These are phyloP conservation scores for Artibeus lituratus DNA, from an alignment of 2,797 vertebrate species.

Conservation along the genomic window DNA sequence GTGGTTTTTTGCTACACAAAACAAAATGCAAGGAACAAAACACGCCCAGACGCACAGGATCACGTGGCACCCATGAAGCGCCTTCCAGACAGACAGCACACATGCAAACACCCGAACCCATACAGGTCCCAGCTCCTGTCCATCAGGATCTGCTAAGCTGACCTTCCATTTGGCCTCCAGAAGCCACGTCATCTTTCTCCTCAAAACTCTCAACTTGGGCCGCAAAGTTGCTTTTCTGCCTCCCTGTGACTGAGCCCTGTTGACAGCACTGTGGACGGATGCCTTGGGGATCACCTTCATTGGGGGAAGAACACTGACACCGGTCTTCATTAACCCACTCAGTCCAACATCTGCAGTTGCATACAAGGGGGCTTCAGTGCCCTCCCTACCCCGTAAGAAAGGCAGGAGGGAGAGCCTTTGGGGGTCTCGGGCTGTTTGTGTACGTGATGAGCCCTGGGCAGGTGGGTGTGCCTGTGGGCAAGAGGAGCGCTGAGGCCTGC, in stretches of 20 bases:
- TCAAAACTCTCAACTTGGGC: not conserved
- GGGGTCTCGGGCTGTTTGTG: not conserved
- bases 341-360: not conserved
- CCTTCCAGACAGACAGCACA: not conserved
- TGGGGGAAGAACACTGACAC: not conserved
- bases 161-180: not conserved
- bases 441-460: not conserved
- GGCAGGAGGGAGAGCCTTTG: not conserved
- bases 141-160: not conserved
- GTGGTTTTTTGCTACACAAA: not conserved
- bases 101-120: not conserved
- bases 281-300: not conserved
- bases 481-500: not conserved
- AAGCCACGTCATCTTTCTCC: not conserved
- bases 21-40: not conserved
- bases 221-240: conserved; percentile 7
- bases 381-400: not conserved
- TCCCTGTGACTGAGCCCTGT: not conserved
- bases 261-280: not conserved
- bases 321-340: not conserved
- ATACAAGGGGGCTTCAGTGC: not conserved
- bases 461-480: not conserved
- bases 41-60: not conserved
- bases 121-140: not conserved
- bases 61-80: not conserved